Evolutionary conservation across 2,888 invertebrate genomes (phyloP), one percentile per base, ranked within the genome.

Genomic region (Acronicta aceris): DNA sequence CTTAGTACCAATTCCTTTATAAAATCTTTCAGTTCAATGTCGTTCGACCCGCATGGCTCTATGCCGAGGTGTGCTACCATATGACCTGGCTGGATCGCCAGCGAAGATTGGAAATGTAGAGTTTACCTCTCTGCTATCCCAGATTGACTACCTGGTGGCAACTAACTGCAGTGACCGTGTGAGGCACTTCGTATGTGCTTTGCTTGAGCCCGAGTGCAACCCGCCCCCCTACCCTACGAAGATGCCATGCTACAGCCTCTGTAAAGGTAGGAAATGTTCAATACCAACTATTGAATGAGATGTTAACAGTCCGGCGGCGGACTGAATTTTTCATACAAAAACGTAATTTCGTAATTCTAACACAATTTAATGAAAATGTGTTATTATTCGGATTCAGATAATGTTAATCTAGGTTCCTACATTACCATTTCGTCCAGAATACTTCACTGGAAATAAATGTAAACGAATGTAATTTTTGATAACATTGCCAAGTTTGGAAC

Each of bases 151-250:
- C 72, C 89, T 96, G 17, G 91, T 96, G 15, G 86, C 94, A n/a
- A 95, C 96, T 9, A 96, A 96, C 76, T 97, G 96, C 85, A 96
- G 96, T 68, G 92, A 94, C 0, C 92, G 96, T 5, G 92, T 96
- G 0, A 91, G 92, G 36, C 95, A 96, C 70, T 96, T 96, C 82
- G 86, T 95, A 15, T 97, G 96, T 74, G 95, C 96, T 1, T 89
- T 96, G 12, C 86, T 97, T 41, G 96, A 97, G 75, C 96, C 96
- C 0, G 96, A 96, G 75, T 97, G 96, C 82, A 95, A 95, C 61
- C 95, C 96, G 0, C 90, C 94, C 15, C 95, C 95, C 12, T 95
- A 94, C 69, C 93, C 94, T 7, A 88, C 95, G n/a, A 93, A 96
- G 68, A 93, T 95, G 76, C 96, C 96, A 0, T 97, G 96, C 81